Evolutionary conservation across 2,797 vertebrate genomes (phyloP).

Genomic region (Hydrophis major): DNA sequence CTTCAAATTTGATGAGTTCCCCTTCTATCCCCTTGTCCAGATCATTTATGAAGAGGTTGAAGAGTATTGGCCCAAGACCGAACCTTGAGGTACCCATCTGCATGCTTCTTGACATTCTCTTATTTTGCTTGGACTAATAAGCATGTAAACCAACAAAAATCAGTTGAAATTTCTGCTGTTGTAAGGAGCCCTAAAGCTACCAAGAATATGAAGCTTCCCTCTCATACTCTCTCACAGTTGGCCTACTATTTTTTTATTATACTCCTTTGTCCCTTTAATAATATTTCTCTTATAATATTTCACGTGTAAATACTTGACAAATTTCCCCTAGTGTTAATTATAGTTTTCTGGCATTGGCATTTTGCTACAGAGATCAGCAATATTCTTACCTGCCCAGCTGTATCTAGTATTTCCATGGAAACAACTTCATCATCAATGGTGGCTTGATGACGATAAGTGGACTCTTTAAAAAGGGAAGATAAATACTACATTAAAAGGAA

Average conservation of each 20-base stretch:
- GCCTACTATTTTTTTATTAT: background rate
- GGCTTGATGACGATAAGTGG: slow-evolving; percentile 95
- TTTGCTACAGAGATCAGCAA: background rate
- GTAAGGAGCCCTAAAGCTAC: background rate
- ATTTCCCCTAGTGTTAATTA: background rate
- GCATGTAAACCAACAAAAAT: background rate
- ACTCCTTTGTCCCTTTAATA: background rate
- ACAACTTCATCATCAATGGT: slow-evolving; percentile 94
- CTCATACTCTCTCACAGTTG: background rate
- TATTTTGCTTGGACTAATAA: background rate
- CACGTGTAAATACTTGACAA: background rate
- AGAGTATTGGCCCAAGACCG: too few species aligned
- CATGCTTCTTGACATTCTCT: too few species aligned
- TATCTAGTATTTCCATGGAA: slow-evolving; percentile 97
- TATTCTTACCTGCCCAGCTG: slow-evolving; percentile 89
- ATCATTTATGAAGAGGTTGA: too few species aligned
- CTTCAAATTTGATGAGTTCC: too few species aligned
- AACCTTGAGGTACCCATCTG: too few species aligned
- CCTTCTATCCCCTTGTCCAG: too few species aligned
- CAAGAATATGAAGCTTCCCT: background rate
- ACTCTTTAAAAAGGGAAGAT: slow-evolving; percentile 75
- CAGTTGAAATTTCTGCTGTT: background rate
- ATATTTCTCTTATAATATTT: background rate
- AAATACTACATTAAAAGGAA: background rate
- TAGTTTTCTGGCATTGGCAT: background rate